A percentile compares a stretch with the other conserved stretches of the same genome.
Conservation (phyloP, 2,797 vertebrate genomes). For the Pogonophryne albipinna region DNA sequence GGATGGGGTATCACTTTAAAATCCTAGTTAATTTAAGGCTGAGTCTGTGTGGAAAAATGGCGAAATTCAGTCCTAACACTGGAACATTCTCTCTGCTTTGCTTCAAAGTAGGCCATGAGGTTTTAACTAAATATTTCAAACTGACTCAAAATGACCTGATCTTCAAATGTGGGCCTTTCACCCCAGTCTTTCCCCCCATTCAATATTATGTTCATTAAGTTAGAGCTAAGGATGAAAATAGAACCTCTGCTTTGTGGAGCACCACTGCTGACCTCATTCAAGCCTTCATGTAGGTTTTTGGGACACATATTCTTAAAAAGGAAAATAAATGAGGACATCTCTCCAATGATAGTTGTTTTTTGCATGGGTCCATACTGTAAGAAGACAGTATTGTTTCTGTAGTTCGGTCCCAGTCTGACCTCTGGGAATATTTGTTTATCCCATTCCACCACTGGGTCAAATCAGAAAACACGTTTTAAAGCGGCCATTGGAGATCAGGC, state of each 20-base stretch:
- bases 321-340: conserved; percentile 58
- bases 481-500: not conserved
- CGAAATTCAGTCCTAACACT: conserved; percentile 42
- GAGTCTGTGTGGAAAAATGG: conserved; percentile 61
- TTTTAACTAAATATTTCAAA: conserved; percentile 28
- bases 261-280: conserved; percentile 27
- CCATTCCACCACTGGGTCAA: conserved; percentile 21
- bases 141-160: conserved; percentile 21
- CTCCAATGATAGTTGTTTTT: conserved; percentile 30
- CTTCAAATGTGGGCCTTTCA: conserved; percentile 7
- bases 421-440: conserved; percentile 28
- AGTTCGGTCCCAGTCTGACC: not conserved
- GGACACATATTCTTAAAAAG: conserved; percentile 48
- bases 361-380: conserved; percentile 18
- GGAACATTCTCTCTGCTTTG: conserved; percentile 23
- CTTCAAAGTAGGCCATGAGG: conserved; percentile 19
- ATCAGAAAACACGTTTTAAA: conserved; percentile 40
- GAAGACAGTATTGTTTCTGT: conserved; percentile 2
- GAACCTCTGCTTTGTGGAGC: conserved; percentile 19
- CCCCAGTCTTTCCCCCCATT: not conserved
- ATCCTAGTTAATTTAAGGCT: conserved; percentile 58
- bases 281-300: conserved; percentile 45
- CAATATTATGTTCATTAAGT: conserved; percentile 1
- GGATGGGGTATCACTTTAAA: conserved; percentile 59
- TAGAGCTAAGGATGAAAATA: conserved; percentile 33